Evolutionary conservation across 2,113 vertebrate species (phyloP).

Genomic region (Axis porcinus): DNA sequence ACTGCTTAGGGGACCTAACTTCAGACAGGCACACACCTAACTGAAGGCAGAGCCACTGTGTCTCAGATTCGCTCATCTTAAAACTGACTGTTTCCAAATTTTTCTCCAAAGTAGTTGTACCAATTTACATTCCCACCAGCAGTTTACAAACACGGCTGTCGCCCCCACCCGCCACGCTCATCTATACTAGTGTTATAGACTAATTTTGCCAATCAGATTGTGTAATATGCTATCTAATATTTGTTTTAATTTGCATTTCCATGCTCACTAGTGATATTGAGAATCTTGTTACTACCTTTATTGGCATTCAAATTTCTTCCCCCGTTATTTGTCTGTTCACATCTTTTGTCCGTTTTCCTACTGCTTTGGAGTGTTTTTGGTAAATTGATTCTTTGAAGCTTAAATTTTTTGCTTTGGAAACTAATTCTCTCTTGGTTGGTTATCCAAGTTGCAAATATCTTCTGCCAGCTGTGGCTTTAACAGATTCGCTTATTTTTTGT

Average conservation of each 20-base stretch:
- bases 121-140: not conserved
- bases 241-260: constrained; percentile 6
- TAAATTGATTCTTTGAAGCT: not conserved
- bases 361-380: not conserved
- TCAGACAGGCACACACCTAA: not conserved
- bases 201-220: not conserved
- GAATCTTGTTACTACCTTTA: not conserved
- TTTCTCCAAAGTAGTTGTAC: not conserved
- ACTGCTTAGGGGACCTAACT: not conserved
- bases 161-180: not conserved
- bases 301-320: not conserved
- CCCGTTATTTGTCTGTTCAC: not conserved
- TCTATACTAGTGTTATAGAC: not conserved
- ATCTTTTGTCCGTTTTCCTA: not conserved
- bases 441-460: not conserved
- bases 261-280: not conserved
- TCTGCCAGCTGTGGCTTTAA: not conserved
- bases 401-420: not conserved
- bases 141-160: not conserved
- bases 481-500: not conserved
- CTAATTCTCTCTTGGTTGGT: not conserved
- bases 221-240: not conserved
- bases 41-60: not conserved
- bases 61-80: not conserved
- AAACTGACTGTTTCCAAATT: constrained; percentile 10